Evolutionary conservation across 2,888 invertebrate species (phyloP), one percentile per base, ranked within the genome.

Genomic region (Pterostichus niger): DNA sequence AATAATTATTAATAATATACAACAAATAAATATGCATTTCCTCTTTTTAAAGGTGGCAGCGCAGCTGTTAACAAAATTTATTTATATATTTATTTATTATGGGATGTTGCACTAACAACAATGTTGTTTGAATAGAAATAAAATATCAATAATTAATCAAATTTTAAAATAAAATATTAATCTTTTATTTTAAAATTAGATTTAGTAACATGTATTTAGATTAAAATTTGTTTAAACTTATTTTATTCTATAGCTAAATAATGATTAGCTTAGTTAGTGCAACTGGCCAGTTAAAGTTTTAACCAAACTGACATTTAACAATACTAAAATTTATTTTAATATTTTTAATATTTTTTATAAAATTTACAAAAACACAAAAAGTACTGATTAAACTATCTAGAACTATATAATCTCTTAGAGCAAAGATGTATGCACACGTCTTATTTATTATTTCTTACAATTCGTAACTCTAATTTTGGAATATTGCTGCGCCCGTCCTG

Each of bases 381-480:
- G 24, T 24, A 24, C 24, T 24, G 24, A 56, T 56, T 56, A 13
- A 4, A 0, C 56, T 35, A 11, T 31, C 13, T 49, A 24, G 31
- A 64, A 64, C 64, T 64, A 64, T 35, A 35, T 64, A 64, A 64
- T 64, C 31, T 40, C 6, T 35, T 64, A 64, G 35, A 33, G 64
- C 35, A 64, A 35, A 10, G 54, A 64, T 64, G 6, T 54, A 17
- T 35, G 35, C 35, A 17, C 64, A 64, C 64, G 61, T 54, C 11
- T 33, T 33, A 35, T 2, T 35, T 40, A 64, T 13, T 35, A 35
- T 33, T 10, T 35, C 35, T 13, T 33, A 15, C 33, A 33, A 24
- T 35, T 40, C 11, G 31, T 35, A n/a, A 33, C 7, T 64, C n/a
- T 31, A 17, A 54, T 9, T 64, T 31, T n/a, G 13, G 33, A 64